These are phyloP conservation scores for Calidris pygmaea DNA, from an alignment of 2,113 vertebrate species.

Conservation along the genomic window DNA sequence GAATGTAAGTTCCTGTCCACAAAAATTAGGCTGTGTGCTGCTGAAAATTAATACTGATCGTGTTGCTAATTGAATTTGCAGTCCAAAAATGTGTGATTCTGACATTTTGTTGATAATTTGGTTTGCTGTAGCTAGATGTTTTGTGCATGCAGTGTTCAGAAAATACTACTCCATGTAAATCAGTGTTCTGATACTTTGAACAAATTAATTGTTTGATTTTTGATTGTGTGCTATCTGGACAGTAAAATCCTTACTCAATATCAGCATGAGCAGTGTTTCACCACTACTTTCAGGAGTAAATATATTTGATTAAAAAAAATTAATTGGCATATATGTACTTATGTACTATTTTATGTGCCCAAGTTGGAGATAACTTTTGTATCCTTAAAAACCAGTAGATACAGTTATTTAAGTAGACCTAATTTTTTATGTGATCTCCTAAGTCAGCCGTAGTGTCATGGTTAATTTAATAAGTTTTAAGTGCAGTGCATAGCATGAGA, in stretches of 20 bases:
- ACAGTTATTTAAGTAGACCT: neutral
- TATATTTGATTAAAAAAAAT: neutral
- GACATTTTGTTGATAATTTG: conserved; percentile 20
- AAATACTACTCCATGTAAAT: conserved; percentile 33
- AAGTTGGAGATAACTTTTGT: neutral
- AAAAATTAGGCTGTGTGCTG: conserved; percentile 53
- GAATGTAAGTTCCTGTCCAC: conserved; percentile 88
- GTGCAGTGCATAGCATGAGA: neutral
- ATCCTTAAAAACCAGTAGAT: neutral
- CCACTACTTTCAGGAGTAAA: conserved; percentile 60
- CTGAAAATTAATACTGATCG: conserved; percentile 48
- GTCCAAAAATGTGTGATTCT: conserved; percentile 62
- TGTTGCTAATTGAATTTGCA: conserved; percentile 21
- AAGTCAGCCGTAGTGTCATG: neutral
- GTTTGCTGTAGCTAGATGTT: conserved; percentile 59
- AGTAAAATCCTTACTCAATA: neutral
- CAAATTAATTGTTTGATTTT: conserved; percentile 4
- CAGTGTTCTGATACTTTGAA: neutral
- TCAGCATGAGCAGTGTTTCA: neutral
- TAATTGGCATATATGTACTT: neutral
- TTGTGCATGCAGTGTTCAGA: conserved; percentile 69
- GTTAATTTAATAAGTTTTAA: neutral
- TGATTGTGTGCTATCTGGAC: neutral
- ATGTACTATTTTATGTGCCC: neutral
- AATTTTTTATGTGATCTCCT: neutral